Evolutionary conservation across 1,140 invertebrate genomes (phyloP), one percentile per base, ranked within the genome.

Genomic region (Gonioctena quinquepunctata): DNA sequence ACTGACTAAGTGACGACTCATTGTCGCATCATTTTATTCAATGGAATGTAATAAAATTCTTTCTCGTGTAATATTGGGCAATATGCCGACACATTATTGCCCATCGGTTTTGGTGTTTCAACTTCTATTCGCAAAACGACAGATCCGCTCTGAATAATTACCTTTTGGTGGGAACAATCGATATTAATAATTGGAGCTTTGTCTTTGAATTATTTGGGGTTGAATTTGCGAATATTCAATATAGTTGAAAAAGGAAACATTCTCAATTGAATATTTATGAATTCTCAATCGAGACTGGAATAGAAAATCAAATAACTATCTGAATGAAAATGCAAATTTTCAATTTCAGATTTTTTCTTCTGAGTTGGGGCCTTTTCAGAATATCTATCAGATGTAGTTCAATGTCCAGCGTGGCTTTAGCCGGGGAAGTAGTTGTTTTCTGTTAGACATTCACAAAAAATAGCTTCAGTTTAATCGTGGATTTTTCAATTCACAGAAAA

Each of bases 201-300:
- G 28, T 42, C 11, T 42, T 42, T 7, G 6, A 42, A 42, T 42
- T 42, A 0, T 42, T 42, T 42, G 16, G 62, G 21, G 21, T 16
- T 50, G n/a, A 65, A 65, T 5, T 33, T 2, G 56, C n/a, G 73
- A 74, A 81, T 68, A 79, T 74, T 42, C 80, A 59, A 71, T 81
- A 81, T 7, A 78, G 60, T 16, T 68, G 8, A 11, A n/a, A 0
- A 42, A 42, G 3, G 27, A 28, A 28, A 7, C 27, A 28, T 28
- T 2, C 27, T 7, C 5, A 28, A 11, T 28, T 5, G 27, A 11
- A 28, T 28, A 28, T 1, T 11, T 28, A 28, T 28, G 5, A 28
- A 28, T 28, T 28, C 27, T 11, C 27, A 28, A 28, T 2, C 27
- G 2, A 28, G 11, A 28, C 11, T 28, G 5, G 11, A 28, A 7